phyloP scores from a whole-genome alignment of 53 echinoderm and acorn worm species.

The Henricia sp. region DNA sequence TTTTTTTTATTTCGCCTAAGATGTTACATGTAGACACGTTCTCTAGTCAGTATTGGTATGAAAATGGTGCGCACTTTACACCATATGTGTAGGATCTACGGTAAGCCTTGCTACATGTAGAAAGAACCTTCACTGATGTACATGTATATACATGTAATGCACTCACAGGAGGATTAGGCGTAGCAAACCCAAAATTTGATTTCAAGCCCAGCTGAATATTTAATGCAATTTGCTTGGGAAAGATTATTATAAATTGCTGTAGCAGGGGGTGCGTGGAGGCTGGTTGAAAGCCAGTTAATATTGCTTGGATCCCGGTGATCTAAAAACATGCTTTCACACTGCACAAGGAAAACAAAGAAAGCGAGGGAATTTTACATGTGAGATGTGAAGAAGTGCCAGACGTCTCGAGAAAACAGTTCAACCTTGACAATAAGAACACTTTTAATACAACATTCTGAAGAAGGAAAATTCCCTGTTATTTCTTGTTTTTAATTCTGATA shows the following conservation, averaged over 20 bases:
- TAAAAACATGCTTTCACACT: background rate
- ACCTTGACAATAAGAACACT: background rate
- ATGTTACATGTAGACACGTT: too few species aligned
- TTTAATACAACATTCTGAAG: too few species aligned
- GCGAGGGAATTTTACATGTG: too few species aligned
- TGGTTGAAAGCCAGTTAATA: background rate
- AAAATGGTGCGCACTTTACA: background rate
- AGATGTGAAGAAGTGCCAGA: too few species aligned
- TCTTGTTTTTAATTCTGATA: background rate
- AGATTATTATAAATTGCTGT: conserved; percentile 52
- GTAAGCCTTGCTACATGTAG: background rate
- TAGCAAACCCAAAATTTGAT: conserved; percentile 42
- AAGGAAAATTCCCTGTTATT: too few species aligned
- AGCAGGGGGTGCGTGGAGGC: background rate
- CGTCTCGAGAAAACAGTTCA: too few species aligned
- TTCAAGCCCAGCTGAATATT: conserved; percentile 36
- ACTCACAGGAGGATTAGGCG: conserved; percentile 26
- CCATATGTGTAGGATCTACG: too few species aligned
- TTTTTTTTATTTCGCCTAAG: too few species aligned
- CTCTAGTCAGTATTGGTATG: too few species aligned
- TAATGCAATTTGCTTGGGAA: conserved; percentile 48
- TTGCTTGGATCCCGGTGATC: conserved; percentile 2
- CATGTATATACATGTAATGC: background rate
- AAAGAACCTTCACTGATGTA: background rate
- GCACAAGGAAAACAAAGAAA: background rate